Percentiles rank a stretch among this genome's conserved stretches.
Evolutionary conservation across 2,797 vertebrate species (phyloP).

Genomic region (Echiichthys vipera): DNA sequence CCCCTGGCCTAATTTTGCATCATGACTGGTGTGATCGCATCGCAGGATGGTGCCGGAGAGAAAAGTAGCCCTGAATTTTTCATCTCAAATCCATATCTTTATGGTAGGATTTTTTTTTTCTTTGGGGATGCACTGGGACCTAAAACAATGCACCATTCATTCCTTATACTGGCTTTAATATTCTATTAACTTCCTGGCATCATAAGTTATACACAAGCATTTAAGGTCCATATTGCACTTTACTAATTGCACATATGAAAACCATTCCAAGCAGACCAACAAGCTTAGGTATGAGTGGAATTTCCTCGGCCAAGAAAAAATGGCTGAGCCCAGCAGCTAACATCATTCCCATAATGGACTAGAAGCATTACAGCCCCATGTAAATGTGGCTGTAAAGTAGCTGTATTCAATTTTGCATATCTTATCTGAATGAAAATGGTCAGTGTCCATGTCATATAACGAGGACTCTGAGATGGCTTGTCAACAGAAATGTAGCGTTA

Average conservation of each 20-base stretch:
- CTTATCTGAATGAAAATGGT: conserved; percentile 54
- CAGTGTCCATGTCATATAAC: conserved; percentile 43
- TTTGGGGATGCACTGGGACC: conserved; percentile 22
- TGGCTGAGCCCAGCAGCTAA: conserved; percentile 30
- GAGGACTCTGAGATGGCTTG: conserved; percentile 47
- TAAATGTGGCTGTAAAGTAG: conserved; percentile 50
- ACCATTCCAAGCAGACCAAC: conserved; percentile 48
- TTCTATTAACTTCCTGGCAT: conserved; percentile 52
- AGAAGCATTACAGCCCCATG: conserved; percentile 37
- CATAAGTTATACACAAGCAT: conserved; percentile 34
- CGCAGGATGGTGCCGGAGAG: too few relatives aligned
- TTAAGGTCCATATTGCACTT: conserved; percentile 38
- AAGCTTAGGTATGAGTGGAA: conserved; percentile 45
- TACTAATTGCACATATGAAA: conserved; percentile 48
- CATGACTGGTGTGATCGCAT: too few relatives aligned
- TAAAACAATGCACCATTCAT: conserved; percentile 13
- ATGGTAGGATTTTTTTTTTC: conserved; percentile 12
- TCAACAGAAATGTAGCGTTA: conserved; percentile 38
- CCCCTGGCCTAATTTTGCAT: too few relatives aligned
- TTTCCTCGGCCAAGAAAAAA: conserved; percentile 52
- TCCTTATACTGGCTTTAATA: conserved; percentile 30
- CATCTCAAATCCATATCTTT: conserved; percentile 54
- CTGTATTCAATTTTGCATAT: conserved; percentile 56
- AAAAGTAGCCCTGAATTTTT: too few relatives aligned
- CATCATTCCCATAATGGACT: conserved; percentile 56